Base-by-base conservation (phyloP, 1,140 invertebrate species). In the Drosophila erecta region DNA sequence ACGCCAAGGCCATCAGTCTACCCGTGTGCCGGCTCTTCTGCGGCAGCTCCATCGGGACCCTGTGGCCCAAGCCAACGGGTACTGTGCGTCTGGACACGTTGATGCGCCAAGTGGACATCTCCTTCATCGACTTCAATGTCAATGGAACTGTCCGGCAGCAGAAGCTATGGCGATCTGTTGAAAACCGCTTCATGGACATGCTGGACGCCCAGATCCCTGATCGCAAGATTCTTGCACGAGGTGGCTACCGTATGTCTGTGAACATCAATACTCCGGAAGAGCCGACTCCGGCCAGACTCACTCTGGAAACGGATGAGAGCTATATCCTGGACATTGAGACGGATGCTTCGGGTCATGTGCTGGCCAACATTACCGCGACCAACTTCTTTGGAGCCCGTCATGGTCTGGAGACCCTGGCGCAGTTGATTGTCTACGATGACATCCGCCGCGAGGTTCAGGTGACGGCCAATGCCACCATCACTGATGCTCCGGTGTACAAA, bases 321-420 rank as follows among this genome's bases (percentile, higher is more conserved):
- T 97, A 97, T 74, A 90, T 60, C 0, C 85, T 97, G 0, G 92
- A 92, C 4, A 92, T 96, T 14, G 92, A 93, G 91, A 72, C 93
- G 93, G 17, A 92, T 14, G 51, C 7, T 1, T 57, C 59, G 11
- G 73, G 58, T 0, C 44, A 87, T 60, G 92, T 96, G 2, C 93
- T 94, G 47, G 95, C 94, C 0, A 94, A 93, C 0, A 95, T 97
- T 7, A 92, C 73, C 0, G 95, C 95, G 0, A 76, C 89, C 1
- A 95, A 93, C 3, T 96, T 95, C 90, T 97, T 96, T 81, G 96
- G 97, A 1, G 94, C 94, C 0, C 93, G 96, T 3, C 94, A 97
- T 84, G 97, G 93, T 0, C 61, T 97, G n/a, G 96, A 97, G 92
- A 97, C 96, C 0, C 92, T 98, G 0, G 93, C 93, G 1, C 97